phyloP scores from a whole-genome alignment of 37 sponge, comb jelly and placozoan genomes.

The Aplysina aerophoba region DNA sequence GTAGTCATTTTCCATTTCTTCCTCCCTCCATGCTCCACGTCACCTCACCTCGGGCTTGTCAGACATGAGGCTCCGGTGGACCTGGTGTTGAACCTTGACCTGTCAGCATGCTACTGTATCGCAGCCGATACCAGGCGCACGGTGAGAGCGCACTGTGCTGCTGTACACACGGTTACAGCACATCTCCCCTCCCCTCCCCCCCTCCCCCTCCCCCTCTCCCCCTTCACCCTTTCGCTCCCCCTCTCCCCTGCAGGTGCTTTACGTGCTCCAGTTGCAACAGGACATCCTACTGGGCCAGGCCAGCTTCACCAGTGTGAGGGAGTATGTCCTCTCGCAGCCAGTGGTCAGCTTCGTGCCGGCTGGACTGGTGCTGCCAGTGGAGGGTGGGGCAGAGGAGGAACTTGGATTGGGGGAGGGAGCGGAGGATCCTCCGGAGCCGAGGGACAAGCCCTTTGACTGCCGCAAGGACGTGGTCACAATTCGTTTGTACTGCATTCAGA shows the following conservation, averaged over 20 bases:
- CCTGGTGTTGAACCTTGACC: slow-evolving; percentile 68
- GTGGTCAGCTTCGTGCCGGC: slow-evolving; percentile 74
- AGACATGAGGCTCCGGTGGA: slow-evolving; percentile 37
- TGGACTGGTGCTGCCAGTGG: slow-evolving; percentile 32
- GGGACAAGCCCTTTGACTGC: slow-evolving; percentile 39
- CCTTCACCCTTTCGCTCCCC: not conserved
- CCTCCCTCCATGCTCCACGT: too few species aligned
- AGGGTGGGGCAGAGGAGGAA: slow-evolving; percentile 13
- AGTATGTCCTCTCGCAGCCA: slow-evolving; percentile 84
- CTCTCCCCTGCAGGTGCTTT: slow-evolving; percentile 55
- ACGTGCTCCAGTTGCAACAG: slow-evolving; percentile 65
- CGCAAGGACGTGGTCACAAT: slow-evolving; percentile 49
- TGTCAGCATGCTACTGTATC: slow-evolving; percentile 74
- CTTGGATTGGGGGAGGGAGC: slow-evolving; percentile 39
- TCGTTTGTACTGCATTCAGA: slow-evolving; percentile 69
- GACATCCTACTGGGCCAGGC: slow-evolving; percentile 57
- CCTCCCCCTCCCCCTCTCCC: not conserved
- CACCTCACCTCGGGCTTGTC: not conserved
- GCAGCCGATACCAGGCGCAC: slow-evolving; percentile 72
- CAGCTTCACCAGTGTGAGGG: slow-evolving; percentile 68
- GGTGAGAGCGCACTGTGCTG: slow-evolving; percentile 43
- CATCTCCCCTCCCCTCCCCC: not conserved
- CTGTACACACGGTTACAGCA: not conserved
- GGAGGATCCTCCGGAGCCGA: slow-evolving; percentile 30
- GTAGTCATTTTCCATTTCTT: too few species aligned